Conservation (phyloP, 2,113 vertebrate genomes). For the Misgurnus mizolepis region DNA sequence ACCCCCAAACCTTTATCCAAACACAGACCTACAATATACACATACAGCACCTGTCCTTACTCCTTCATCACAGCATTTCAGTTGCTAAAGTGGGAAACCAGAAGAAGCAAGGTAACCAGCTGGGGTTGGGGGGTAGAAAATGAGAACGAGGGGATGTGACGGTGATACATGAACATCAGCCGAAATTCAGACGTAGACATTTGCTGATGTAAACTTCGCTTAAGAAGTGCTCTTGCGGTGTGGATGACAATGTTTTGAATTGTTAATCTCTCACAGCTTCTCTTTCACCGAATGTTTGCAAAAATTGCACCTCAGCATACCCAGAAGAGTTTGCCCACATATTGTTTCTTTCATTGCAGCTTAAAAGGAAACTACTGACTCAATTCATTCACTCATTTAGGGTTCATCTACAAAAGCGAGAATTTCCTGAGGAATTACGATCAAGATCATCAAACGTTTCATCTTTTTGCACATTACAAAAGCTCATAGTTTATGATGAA, state of each 20-base stretch:
- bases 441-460: not conserved
- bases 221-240: not conserved
- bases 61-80: conserved; percentile 49
- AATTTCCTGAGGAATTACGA: not conserved
- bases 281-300: not conserved
- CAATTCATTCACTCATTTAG: conserved; percentile 18
- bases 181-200: conserved; percentile 6
- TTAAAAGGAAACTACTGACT: conserved; percentile 30
- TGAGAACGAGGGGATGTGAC: not conserved
- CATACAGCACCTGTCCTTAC: conserved; percentile 59
- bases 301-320: conserved; percentile 16
- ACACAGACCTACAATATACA: conserved; percentile 18
- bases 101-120: conserved; percentile 52
- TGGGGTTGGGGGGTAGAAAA: not conserved
- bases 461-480: not conserved
- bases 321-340: conserved; percentile 15
- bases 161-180: conserved; percentile 26
- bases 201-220: not conserved
- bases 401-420: conserved; percentile 48
- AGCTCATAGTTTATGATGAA: too few relatives aligned
- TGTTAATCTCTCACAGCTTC: not conserved
- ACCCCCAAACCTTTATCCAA: not conserved
- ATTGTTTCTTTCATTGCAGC: conserved; percentile 36
- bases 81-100: conserved; percentile 24
- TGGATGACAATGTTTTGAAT: conserved; percentile 7